phyloP scores from a whole-genome alignment of 2,797 vertebrate species.

The Toxotes lorentzi region DNA sequence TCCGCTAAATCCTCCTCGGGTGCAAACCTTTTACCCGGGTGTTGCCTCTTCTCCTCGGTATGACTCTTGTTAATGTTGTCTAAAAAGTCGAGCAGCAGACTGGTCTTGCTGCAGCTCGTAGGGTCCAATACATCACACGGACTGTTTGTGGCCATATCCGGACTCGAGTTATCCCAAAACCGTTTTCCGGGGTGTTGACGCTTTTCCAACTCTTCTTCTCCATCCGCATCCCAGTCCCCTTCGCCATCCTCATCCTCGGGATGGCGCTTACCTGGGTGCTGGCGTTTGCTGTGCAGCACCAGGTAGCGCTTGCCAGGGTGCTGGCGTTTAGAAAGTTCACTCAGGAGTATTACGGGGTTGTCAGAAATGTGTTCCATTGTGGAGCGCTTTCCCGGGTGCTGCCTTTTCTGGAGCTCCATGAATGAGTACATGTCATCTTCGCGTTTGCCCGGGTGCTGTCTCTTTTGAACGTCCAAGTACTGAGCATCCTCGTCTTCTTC shows the following conservation, averaged over 20 bases:
- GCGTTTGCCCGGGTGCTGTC: conserved; percentile 89
- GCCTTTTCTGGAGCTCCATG: conserved; percentile 83
- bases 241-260: conserved; percentile 74
- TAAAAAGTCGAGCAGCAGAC: conserved; percentile 88
- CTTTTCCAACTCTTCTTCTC: conserved; percentile 83
- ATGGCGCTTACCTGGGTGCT: conserved; percentile 86
- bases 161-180: conserved; percentile 80
- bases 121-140: conserved; percentile 85
- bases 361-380: conserved; percentile 72
- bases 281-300: conserved; percentile 82
- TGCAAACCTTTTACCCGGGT: conserved; percentile 89
- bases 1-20: conserved; percentile 80
- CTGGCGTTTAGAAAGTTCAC: conserved; percentile 88
- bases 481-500: conserved; percentile 79
- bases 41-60: conserved; percentile 90
- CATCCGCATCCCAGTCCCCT: conserved; percentile 71
- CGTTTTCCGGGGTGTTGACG: conserved; percentile 92
- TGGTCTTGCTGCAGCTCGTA: conserved; percentile 85
- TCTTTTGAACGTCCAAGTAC: conserved; percentile 80
- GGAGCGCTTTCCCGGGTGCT: conserved; percentile 89
- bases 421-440: conserved; percentile 78
- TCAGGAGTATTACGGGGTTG: conserved; percentile 65
- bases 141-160: conserved; percentile 77
- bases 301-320: conserved; percentile 88
- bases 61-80: conserved; percentile 84